Evolutionary conservation across 2,888 invertebrate species (phyloP), one percentile per base, ranked within the genome.

Genomic region (Amblyjoppa fuscipennis): DNA sequence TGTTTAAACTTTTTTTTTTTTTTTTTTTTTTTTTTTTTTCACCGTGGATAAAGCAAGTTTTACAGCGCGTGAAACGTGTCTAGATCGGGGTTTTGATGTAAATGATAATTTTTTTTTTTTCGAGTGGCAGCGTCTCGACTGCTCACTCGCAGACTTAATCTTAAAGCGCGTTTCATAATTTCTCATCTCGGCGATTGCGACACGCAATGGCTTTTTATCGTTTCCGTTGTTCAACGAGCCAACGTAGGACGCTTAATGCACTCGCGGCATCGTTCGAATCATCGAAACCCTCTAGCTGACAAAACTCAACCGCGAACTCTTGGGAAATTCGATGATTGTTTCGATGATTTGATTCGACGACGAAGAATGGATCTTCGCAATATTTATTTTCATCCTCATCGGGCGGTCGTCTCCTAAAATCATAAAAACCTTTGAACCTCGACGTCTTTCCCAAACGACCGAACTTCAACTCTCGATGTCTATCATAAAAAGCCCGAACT

Each of bases 341-440:
- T 20, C 20, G 20, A 20, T 20, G 20, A 20, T 20, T 20, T 20
- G 20, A 20, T 20, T 20, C 20, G 20, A 20, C 20, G 20, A 20
- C 20, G 20, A 20, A 20, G 20, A 20, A 20, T 20, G 20, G 20
- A 20, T 20, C 16, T 20, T n/a, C 34, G 13, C 41, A 13, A 28
- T 38, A 38, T 68, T 20, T 28, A 28, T 51, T 25, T 34, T 6
- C 20, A 11, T 2, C 56, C 38, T n/a, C 51, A 56, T 38, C 76
- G 38, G n/a, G 2, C 51, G 0, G 34, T 13, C n/a, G 20, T 0
- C 66, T 49, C 38, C 51, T 51, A 51, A 53, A 77, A 66, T 53
- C 53, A 51, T 68, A 53, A 68, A 34, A 77, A 53, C 76, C 38
- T 77, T 77, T 68, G 1, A 38, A 68, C 28, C 66, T 76, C 20